Conservation (phyloP, 2,888 invertebrate genomes). For the Tetragonula carbonaria region DNA sequence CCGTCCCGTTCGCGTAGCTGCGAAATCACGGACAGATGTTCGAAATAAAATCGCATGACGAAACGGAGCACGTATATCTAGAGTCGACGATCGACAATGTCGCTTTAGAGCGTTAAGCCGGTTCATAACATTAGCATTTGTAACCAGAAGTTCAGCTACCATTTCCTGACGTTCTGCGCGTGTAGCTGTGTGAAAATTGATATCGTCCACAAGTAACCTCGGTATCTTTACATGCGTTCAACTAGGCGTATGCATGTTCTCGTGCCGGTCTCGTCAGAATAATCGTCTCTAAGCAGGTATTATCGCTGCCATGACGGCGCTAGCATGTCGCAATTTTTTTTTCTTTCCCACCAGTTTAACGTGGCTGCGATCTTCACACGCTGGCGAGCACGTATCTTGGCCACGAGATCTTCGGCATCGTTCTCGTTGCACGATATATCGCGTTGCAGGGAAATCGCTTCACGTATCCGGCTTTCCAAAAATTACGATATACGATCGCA, state of each 20-base stretch:
- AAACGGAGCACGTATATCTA: background rate
- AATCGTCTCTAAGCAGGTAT: conserved; percentile 67
- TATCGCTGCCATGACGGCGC: conserved; percentile 67
- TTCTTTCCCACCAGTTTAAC: conserved; percentile 60
- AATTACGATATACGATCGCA: background rate
- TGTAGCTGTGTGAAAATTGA: conserved; percentile 63
- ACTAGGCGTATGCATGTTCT: conserved; percentile 54
- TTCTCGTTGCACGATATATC: conserved; percentile 44
- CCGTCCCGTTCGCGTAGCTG: background rate
- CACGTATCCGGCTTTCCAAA: conserved; percentile 11
- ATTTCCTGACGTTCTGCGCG: conserved; percentile 27
- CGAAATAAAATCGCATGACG: background rate
- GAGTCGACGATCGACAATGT: conserved; percentile 32
- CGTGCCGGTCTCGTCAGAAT: conserved; percentile 52
- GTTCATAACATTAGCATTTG: conserved; percentile 42
- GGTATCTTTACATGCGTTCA: conserved; percentile 61
- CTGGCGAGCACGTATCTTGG: conserved; percentile 52
- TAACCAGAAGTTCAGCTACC: conserved; percentile 30
- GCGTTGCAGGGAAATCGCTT: conserved; percentile 38
- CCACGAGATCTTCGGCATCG: conserved; percentile 54
- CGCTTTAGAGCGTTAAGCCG: conserved; percentile 16
- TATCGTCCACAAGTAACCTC: conserved; percentile 48
- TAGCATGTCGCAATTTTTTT: conserved; percentile 69
- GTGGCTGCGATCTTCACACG: conserved; percentile 63
- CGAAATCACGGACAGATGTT: background rate